Conservation (phyloP, 2,888 invertebrate species). For the Operophtera brumata region DNA sequence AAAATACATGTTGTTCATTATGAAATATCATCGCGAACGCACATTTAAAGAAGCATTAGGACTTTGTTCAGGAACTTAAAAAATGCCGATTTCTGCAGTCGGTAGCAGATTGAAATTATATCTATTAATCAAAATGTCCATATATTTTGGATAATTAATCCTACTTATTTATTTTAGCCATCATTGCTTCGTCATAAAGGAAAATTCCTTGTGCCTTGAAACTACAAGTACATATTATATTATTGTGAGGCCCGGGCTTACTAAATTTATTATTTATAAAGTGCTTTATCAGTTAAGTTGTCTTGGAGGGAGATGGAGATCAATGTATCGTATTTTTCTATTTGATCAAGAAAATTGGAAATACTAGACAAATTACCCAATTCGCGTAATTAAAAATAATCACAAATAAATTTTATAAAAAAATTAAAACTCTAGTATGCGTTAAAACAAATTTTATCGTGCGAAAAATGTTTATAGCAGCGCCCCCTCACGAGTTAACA, state of each 20-base stretch:
- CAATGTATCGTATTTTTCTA: background rate
- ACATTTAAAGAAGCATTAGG: slow-evolving; percentile 49
- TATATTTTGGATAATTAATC: background rate
- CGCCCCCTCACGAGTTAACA: too few species aligned
- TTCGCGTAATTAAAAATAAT: too few species aligned
- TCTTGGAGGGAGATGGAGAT: background rate
- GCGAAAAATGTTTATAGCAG: too few species aligned
- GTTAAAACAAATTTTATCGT: too few species aligned
- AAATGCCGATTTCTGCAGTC: background rate
- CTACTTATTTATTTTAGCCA: background rate
- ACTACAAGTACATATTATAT: slow-evolving; percentile 8
- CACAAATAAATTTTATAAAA: too few species aligned
- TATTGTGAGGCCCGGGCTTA: slow-evolving; percentile 8
- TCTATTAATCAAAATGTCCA: slow-evolving; percentile 17
- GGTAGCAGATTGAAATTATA: background rate
- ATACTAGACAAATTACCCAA: too few species aligned
- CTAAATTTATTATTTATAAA: slow-evolving; percentile 12
- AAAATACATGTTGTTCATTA: slow-evolving; percentile 16
- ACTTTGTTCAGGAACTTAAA: slow-evolving; percentile 15
- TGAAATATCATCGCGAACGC: slow-evolving; percentile 40
- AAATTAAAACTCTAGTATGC: too few species aligned
- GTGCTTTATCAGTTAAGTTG: background rate
- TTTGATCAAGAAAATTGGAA: too few species aligned
- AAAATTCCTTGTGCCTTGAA: slow-evolving; percentile 26
- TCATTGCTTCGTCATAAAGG: slow-evolving; percentile 19